Percentiles rank a stretch among this genome's conserved stretches.
Evolutionary conservation across 2,888 invertebrate genomes (phyloP).

Genomic region (Nemotelus pantherinus): DNA sequence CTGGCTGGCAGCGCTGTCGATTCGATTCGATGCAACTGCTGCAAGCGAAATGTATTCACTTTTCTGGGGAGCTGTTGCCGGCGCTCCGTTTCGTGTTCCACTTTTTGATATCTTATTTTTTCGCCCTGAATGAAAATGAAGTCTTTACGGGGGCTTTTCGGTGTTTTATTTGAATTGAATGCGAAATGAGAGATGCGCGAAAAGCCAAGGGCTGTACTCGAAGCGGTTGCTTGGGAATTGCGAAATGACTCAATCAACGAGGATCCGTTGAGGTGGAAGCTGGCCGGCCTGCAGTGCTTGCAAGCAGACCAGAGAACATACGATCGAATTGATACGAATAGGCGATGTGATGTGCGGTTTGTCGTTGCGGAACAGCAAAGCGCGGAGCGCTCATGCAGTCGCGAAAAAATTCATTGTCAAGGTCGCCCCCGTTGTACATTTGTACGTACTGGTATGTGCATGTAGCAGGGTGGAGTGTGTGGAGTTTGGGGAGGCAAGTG

Average conservation of each 20-base stretch:
- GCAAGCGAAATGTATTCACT: conserved; percentile 11
- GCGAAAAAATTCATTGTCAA: conserved; percentile 54
- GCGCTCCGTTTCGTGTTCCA: conserved; percentile 19
- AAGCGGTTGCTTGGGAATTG: neutral
- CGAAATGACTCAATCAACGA: conserved; percentile 23
- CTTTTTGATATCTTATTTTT: conserved; percentile 11
- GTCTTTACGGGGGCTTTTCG: conserved; percentile 1
- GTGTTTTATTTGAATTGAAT: conserved; percentile 11
- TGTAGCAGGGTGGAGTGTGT: neutral
- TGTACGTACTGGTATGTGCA: neutral
- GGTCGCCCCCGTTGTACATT: conserved; percentile 52
- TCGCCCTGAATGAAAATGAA: conserved; percentile 23
- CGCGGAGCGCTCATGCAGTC: neutral
- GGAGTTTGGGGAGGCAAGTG: neutral
- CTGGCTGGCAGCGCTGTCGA: no score
- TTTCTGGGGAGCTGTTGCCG: neutral
- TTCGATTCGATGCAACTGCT: neutral
- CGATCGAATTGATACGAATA: no score
- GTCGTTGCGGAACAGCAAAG: conserved; percentile 29
- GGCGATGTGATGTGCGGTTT: conserved; percentile 19
- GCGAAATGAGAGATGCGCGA: conserved; percentile 1
- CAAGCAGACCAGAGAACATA: no score
- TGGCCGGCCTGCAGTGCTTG: neutral
- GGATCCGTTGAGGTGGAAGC: conserved; percentile 24
- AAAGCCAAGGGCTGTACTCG: no score